Evolutionary conservation across 2,888 invertebrate genomes (phyloP).

Genomic region (Agonopterix arenella): DNA sequence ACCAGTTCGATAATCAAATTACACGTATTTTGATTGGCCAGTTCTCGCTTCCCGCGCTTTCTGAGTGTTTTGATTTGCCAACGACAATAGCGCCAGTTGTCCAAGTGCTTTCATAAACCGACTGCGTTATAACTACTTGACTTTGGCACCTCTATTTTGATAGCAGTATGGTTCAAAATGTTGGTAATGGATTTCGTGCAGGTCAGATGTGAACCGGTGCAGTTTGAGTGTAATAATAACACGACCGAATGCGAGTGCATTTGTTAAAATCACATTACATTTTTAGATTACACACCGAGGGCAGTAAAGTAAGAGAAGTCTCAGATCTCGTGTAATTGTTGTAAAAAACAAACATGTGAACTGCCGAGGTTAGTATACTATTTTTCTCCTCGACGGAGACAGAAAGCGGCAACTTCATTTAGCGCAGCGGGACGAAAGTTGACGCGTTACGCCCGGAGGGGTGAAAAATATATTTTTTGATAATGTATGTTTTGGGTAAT

Average conservation of each 20-base stretch:
- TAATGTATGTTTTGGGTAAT: neutral
- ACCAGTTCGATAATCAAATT: constrained; percentile 55
- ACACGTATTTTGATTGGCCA: constrained; percentile 66
- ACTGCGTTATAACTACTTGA: constrained; percentile 18
- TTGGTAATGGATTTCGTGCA: constrained; percentile 9
- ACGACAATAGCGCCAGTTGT: constrained; percentile 58
- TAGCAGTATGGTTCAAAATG: constrained; percentile 16
- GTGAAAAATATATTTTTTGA: too few relatives aligned
- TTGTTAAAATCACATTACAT: constrained; percentile 48
- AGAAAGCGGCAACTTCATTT: too few relatives aligned
- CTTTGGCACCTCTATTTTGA: constrained; percentile 3
- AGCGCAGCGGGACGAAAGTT: too few relatives aligned
- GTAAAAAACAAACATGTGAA: too few relatives aligned
- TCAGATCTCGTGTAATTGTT: too few relatives aligned
- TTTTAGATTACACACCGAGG: too few relatives aligned
- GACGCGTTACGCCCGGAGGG: too few relatives aligned
- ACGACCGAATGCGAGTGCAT: constrained; percentile 55
- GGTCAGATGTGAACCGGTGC: constrained; percentile 47
- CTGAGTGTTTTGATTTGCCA: constrained; percentile 64
- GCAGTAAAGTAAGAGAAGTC: too few relatives aligned
- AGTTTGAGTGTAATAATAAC: constrained; percentile 60
- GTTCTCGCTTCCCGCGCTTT: constrained; percentile 42
- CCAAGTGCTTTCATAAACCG: constrained; percentile 60
- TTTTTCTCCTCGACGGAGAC: too few relatives aligned
- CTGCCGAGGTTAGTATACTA: too few relatives aligned